These are phyloP conservation scores for Diadema setosum DNA, from an alignment of 35 echinoderm and acorn worm genomes.

Conservation along the genomic window DNA sequence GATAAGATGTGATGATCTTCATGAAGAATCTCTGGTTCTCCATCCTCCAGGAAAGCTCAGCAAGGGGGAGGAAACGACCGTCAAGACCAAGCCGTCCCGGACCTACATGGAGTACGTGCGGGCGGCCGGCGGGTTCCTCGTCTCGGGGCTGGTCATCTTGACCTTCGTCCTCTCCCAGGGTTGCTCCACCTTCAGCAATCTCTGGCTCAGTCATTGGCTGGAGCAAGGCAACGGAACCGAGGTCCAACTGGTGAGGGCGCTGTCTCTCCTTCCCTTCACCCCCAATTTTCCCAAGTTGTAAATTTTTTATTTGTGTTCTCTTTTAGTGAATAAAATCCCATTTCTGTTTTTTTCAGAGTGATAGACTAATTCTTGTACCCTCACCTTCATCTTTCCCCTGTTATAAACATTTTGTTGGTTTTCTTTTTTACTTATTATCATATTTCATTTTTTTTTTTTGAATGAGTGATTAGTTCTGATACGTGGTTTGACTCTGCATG, in stretches of 20 bases:
- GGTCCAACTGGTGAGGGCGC: not conserved
- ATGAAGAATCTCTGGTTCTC: conserved; percentile 2
- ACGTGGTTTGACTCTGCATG: no score
- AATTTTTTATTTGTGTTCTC: no score
- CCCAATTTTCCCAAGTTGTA: no score
- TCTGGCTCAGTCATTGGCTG: conserved; percentile 38
- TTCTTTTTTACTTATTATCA: no score
- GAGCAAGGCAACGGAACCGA: not conserved
- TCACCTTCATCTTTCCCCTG: no score
- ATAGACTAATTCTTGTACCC: no score
- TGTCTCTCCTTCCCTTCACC: no score
- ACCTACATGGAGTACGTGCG: not conserved
- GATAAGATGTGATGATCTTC: not conserved
- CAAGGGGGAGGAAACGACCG: not conserved
- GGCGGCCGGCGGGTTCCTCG: not conserved
- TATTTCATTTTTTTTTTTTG: no score
- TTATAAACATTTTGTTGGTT: no score
- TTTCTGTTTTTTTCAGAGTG: no score
- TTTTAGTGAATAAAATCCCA: no score
- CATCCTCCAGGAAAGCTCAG: conserved; percentile 39
- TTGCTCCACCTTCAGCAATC: conserved; percentile 13
- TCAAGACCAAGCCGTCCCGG: not conserved
- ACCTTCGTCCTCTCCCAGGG: conserved; percentile 7
- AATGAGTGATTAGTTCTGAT: no score
- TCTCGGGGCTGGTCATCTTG: not conserved